Evolutionary conservation across 1,140 invertebrate species (phyloP).

Genomic region (Drosophila athabasca): DNA sequence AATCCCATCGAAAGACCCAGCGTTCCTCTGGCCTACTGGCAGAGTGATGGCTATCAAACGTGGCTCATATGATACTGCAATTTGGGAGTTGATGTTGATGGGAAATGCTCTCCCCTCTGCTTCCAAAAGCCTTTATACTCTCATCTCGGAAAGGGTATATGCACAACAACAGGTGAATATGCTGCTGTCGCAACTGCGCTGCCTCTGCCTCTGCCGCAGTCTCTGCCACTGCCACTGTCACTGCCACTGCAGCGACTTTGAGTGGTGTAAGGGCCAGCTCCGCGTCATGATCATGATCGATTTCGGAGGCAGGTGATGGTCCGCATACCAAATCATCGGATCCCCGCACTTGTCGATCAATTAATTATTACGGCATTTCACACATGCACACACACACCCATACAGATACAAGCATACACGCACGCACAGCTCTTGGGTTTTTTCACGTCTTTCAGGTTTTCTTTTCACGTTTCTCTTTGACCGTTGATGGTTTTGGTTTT

Average conservation of each 20-base stretch:
- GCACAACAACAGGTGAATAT: constrained; percentile 61
- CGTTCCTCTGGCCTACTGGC: no score
- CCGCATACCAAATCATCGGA: constrained; percentile 68
- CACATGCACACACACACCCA: constrained; percentile 39
- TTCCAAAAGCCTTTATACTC: no score
- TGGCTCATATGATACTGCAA: no score
- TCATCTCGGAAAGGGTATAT: constrained; percentile 11
- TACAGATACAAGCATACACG: background rate
- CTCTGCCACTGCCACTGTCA: constrained; percentile 1
- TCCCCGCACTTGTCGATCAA: constrained; percentile 79
- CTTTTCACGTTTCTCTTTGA: constrained; percentile 66
- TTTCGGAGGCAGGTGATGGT: constrained; percentile 62
- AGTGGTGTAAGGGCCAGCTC: constrained; percentile 55
- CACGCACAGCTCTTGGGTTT: constrained; percentile 49
- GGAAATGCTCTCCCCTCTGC: no score
- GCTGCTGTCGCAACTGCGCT: constrained; percentile 55
- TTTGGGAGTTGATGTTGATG: no score
- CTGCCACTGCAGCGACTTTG: constrained; percentile 19
- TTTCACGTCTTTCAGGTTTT: constrained; percentile 58
- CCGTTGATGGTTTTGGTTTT: constrained; percentile 14
- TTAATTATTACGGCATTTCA: constrained; percentile 79
- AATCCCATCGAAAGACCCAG: no score
- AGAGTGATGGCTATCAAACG: no score
- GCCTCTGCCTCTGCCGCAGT: background rate
- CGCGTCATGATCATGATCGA: constrained; percentile 66